phyloP scores from a whole-genome alignment of 1,140 invertebrate species.

The Hycleus cichorii region DNA sequence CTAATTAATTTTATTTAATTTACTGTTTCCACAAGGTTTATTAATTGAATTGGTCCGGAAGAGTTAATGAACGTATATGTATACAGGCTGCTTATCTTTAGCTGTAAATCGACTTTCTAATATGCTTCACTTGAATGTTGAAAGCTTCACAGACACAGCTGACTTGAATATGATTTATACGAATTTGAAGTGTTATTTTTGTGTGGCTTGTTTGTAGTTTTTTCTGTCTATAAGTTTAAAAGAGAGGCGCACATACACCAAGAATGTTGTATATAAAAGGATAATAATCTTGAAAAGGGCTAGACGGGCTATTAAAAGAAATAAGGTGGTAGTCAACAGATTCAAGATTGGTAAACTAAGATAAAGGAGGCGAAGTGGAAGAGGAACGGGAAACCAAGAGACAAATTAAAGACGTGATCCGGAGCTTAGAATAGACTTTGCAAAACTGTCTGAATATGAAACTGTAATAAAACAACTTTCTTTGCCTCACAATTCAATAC shows the following conservation, averaged over 20 bases:
- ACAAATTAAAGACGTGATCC: constrained; percentile 20
- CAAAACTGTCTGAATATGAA: constrained; percentile 8
- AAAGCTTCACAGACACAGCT: constrained; percentile 30
- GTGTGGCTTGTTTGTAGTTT: constrained; percentile 9
- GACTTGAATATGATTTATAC: constrained; percentile 32
- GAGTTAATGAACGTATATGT: constrained; percentile 26
- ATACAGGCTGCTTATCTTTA: too few species aligned
- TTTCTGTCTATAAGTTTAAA: too few species aligned
- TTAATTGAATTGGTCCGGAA: constrained; percentile 22
- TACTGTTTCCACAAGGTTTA: constrained; percentile 8
- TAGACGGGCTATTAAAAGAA: constrained; percentile 8
- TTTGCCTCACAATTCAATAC: neutral
- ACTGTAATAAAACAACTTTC: neutral
- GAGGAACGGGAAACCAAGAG: neutral
- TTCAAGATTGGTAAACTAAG: constrained; percentile 4
- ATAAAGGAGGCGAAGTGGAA: constrained; percentile 6
- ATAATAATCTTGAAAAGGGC: too few species aligned
- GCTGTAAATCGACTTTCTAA: constrained; percentile 22
- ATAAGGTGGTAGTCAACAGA: constrained; percentile 8
- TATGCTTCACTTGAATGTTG: constrained; percentile 28
- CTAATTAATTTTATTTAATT: too few species aligned
- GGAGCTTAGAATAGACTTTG: constrained; percentile 2
- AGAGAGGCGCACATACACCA: too few species aligned
- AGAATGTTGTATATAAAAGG: too few species aligned
- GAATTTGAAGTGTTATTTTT: constrained; percentile 26